These are phyloP conservation scores for Callosobruchus maculatus DNA, from an alignment of 2,888 invertebrate species.

Conservation along the genomic window DNA sequence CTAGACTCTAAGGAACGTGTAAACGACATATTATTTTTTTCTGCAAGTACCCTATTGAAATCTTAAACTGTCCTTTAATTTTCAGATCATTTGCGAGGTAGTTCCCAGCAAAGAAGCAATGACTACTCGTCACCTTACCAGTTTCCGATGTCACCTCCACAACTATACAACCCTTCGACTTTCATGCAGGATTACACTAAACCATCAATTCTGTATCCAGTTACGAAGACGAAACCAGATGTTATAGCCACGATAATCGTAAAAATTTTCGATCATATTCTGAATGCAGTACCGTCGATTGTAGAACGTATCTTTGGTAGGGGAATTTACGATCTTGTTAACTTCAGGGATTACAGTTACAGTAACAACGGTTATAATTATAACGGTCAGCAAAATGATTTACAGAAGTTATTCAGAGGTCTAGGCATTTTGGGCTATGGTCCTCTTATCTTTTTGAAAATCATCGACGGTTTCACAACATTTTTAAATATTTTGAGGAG, in stretches of 20 bases:
- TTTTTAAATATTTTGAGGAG: slow-evolving; percentile 39
- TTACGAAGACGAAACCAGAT: slow-evolving; percentile 15
- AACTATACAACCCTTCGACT: neutral
- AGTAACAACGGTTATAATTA: slow-evolving; percentile 22
- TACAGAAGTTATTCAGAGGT: slow-evolving; percentile 29
- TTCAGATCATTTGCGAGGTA: neutral
- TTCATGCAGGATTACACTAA: neutral
- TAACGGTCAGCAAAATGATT: slow-evolving; percentile 11
- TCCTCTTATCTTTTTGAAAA: slow-evolving; percentile 39
- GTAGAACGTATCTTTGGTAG: slow-evolving; percentile 35
- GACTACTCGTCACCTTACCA: neutral
- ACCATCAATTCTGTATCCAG: neutral
- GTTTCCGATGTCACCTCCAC: neutral
- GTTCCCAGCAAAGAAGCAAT: neutral
- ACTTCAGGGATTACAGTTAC: slow-evolving; percentile 12
- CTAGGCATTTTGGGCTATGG: slow-evolving; percentile 40
- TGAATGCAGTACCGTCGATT: slow-evolving; percentile 34
- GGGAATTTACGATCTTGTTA: slow-evolving; percentile 21
- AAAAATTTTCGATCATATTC: slow-evolving; percentile 41
- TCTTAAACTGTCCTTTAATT: neutral
- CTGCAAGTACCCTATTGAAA: too few relatives aligned
- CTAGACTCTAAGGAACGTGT: too few relatives aligned
- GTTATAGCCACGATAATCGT: slow-evolving; percentile 24
- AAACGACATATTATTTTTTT: too few relatives aligned
- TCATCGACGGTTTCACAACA: slow-evolving; percentile 34